Evolutionary conservation across 2,113 vertebrate genomes (phyloP), one percentile per base, ranked within the genome.

Genomic region (Bostrychus sinensis): DNA sequence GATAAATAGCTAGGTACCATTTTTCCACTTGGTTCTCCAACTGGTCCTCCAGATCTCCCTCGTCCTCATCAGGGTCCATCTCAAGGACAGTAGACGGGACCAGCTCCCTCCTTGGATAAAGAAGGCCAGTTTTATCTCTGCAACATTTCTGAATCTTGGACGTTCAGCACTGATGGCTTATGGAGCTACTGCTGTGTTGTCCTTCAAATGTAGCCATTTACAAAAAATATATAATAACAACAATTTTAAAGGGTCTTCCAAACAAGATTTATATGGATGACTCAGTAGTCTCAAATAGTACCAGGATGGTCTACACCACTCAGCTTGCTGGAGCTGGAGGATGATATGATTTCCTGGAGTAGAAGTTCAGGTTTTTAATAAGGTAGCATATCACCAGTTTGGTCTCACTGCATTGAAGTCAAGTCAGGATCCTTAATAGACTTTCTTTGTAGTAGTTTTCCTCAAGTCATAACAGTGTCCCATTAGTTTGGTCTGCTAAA

Each of bases 1-100:
- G 12, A 50, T 25, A n/a, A n/a, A n/a, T 14, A 46, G 37, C 10
- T 11, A 50, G 5, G 7, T 51, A 51, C 48, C 48, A 51, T 51
- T 51, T 51, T 14, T 51, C 48, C 9, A 51, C 25, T 51, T 51
- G 48, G 3, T 32, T 32, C 37, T 39, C 37, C 37, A 12, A 4
- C 37, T 39, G 37, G 17, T 55, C 53, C 53, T 55, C 53, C 53
- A 55, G 53, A 13, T 55, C 28, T 12, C n/a, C 26, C 26, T 32
- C 53, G 7, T 55, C 53, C 2, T 34, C 30, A 11, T 34, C 30
- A 13, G 30, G 17, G 13, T 55, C 53, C 53, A 55, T 55, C n/a
- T 34, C 4, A 12, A 22, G 53, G n/a, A 55, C 30, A 55, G 53
- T 30, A 55, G 48, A 11, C 22, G 14, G 25, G 51, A 54, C 26